Evolutionary conservation across 1,140 invertebrate genomes (phyloP).

Genomic region (Doryteuthis pealeii): DNA sequence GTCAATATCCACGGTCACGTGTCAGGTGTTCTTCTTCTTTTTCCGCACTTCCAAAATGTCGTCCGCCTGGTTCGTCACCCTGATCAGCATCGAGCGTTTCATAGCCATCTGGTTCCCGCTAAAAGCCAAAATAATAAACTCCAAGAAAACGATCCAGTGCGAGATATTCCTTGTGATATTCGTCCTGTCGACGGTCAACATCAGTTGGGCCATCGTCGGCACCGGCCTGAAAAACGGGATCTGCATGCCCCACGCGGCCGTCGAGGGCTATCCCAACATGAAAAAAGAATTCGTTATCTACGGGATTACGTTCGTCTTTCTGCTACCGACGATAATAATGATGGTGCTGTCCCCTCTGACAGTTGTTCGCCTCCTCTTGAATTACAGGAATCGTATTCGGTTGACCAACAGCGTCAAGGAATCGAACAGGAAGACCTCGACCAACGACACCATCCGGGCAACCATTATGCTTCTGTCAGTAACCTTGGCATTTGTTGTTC

Average conservation of each 20-base stretch:
- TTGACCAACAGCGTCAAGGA: too few species aligned
- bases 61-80: constrained; percentile 44
- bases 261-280: constrained; percentile 12
- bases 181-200: constrained; percentile 20
- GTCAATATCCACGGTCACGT: constrained; percentile 25
- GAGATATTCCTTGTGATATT: neutral
- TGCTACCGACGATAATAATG: constrained; percentile 25
- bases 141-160: constrained; percentile 17
- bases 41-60: constrained; percentile 41
- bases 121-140: constrained; percentile 31
- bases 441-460: constrained; percentile 7
- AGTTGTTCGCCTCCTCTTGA: constrained; percentile 15
- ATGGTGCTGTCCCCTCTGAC: constrained; percentile 21
- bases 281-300: constrained; percentile 17
- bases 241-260: constrained; percentile 28
- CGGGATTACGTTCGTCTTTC: constrained; percentile 21
- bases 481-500: constrained; percentile 28
- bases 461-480: constrained; percentile 31
- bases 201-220: constrained; percentile 26
- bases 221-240: constrained; percentile 26
- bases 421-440: too few species aligned
- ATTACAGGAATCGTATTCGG: neutral
- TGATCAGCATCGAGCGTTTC: constrained; percentile 40
- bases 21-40: constrained; percentile 38
- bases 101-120: constrained; percentile 41